Conservation (phyloP, 2,113 vertebrate genomes). For the Rhinopithecus roxellana region DNA sequence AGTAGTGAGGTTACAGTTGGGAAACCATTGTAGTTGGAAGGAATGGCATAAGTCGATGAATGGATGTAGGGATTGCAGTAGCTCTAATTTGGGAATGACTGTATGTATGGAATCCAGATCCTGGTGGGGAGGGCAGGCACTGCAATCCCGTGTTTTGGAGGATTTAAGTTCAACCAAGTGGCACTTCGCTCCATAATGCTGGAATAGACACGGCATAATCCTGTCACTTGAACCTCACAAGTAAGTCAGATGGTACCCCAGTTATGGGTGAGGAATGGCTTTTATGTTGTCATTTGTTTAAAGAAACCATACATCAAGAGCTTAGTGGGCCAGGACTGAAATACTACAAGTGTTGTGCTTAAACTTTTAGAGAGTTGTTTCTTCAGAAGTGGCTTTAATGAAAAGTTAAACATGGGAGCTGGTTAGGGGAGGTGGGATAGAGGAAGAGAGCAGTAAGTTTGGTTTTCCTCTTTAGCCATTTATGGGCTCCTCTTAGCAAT, state of each 20-base stretch:
- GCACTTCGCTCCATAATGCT: not conserved
- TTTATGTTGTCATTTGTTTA: not conserved
- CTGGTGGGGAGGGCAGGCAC: too few species aligned
- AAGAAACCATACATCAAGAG: not conserved
- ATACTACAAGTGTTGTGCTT: not conserved
- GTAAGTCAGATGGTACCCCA: not conserved
- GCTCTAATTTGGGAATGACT: not conserved
- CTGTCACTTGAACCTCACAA: not conserved
- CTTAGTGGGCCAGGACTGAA: not conserved
- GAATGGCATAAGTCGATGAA: not conserved
- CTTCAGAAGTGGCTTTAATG: not conserved
- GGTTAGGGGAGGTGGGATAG: not conserved
- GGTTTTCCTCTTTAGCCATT: not conserved
- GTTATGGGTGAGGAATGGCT: not conserved
- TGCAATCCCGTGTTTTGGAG: not conserved
- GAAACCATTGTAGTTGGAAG: not conserved
- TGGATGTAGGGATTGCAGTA: not conserved
- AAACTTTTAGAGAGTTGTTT: not conserved
- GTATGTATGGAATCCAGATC: not conserved
- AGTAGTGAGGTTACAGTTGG: not conserved
- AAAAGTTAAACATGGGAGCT: not conserved
- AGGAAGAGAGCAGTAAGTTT: not conserved
- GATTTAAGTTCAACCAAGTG: not conserved
- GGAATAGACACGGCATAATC: too few species aligned
- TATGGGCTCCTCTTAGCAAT: not conserved